phyloP scores from a whole-genome alignment of 2,113 vertebrate genomes.

The Arothron firmamentum region DNA sequence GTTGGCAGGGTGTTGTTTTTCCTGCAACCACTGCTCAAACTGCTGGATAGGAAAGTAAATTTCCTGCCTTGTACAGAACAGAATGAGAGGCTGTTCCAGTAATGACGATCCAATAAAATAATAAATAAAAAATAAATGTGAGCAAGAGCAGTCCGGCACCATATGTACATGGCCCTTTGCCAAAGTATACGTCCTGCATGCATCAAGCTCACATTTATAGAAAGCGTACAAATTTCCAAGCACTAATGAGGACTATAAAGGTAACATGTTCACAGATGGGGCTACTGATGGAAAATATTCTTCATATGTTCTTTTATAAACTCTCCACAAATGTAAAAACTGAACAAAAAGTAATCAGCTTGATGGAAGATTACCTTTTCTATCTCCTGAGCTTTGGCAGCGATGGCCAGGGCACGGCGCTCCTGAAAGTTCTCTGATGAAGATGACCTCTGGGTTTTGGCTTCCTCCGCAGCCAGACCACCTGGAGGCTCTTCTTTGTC shows the following conservation, averaged over 20 bases:
- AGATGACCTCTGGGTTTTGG: constrained; percentile 48
- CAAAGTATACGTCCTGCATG: constrained; percentile 3
- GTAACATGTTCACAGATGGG: neutral
- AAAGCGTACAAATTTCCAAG: constrained; percentile 28
- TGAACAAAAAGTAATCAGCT: too few relatives aligned
- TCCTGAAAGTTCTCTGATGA: constrained; percentile 76
- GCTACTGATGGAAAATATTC: neutral
- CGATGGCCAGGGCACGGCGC: constrained; percentile 83
- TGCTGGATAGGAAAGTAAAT: constrained; percentile 34
- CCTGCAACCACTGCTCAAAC: neutral
- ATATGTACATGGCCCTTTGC: constrained; percentile 6
- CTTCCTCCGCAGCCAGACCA: constrained; percentile 63
- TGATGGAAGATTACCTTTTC: constrained; percentile 79
- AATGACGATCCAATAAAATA: constrained; percentile 19
- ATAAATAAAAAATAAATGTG: constrained; percentile 10
- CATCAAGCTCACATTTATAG: constrained; percentile 37
- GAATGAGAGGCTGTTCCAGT: constrained; percentile 34
- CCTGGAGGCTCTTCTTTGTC: constrained; percentile 73
- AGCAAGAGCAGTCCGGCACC: constrained; percentile 22
- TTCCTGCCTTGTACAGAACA: constrained; percentile 38
- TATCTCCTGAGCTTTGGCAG: constrained; percentile 90
- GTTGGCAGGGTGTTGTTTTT: neutral
- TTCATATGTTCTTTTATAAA: neutral
- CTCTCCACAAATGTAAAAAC: neutral
- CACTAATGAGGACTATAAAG: constrained; percentile 23